Evolutionary conservation across 2,113 vertebrate genomes (phyloP).

Genomic region (Phasianus colchicus): DNA sequence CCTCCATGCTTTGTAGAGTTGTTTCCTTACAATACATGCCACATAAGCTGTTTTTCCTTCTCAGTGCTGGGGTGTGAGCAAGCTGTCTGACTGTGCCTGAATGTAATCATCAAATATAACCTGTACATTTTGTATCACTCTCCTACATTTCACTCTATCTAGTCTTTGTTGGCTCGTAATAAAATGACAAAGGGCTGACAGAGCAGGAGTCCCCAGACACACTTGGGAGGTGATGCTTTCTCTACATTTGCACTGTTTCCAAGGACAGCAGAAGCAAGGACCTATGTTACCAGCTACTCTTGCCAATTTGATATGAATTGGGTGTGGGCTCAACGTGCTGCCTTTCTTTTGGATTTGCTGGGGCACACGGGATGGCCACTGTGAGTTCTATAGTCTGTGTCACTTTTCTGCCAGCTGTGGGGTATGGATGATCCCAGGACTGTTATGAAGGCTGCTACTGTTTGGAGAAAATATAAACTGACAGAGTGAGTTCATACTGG

Average conservation of each 20-base stretch:
- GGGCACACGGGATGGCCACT: background rate
- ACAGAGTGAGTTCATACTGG: conserved; percentile 11
- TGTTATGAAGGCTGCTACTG: background rate
- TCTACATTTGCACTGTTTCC: background rate
- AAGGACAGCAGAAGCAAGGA: background rate
- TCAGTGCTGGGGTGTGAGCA: background rate
- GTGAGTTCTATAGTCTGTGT: background rate
- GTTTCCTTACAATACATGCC: background rate
- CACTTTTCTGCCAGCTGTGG: background rate
- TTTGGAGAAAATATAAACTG: conserved; percentile 10
- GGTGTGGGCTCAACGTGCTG: background rate
- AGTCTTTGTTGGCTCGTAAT: background rate
- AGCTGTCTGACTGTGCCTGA: background rate
- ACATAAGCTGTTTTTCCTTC: background rate
- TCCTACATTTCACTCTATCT: background rate
- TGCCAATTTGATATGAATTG: accelerated
- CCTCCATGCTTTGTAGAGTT: background rate
- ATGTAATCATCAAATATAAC: background rate
- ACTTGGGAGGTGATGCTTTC: background rate
- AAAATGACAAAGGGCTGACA: background rate
- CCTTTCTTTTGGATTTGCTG: background rate
- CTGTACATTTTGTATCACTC: background rate
- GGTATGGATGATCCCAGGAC: background rate
- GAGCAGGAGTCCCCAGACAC: accelerated
- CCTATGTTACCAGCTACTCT: background rate